Conservation (phyloP, 1,140 invertebrate species). For the fruit fly (Drosophila melanogaster) region DNA sequence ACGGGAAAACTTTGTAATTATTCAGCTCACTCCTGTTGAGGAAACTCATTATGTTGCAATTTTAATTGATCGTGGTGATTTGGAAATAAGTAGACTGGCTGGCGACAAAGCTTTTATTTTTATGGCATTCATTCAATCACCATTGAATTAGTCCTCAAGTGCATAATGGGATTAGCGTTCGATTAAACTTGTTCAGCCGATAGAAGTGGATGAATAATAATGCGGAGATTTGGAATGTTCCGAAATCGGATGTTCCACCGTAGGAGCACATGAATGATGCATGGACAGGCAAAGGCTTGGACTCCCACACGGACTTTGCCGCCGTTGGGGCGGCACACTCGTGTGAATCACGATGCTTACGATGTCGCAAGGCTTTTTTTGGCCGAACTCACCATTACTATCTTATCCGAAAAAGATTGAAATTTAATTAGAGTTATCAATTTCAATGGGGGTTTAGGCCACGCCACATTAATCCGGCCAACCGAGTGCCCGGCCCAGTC, state of each 20-base stretch:
- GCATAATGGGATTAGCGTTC: constrained; percentile 17
- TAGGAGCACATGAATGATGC: constrained; percentile 35
- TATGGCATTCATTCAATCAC: not conserved
- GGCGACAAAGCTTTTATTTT: constrained; percentile 15
- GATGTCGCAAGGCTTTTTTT: constrained; percentile 28
- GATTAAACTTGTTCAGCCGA: constrained; percentile 9
- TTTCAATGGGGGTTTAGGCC: constrained; percentile 36
- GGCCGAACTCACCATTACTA: constrained; percentile 8
- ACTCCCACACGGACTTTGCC: constrained; percentile 31
- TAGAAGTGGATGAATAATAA: constrained; percentile 3
- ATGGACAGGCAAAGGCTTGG: constrained; percentile 21
- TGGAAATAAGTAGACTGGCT: constrained; percentile 5
- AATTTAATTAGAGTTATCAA: constrained; percentile 54
- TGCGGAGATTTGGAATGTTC: not conserved
- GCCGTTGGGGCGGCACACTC: constrained; percentile 20
- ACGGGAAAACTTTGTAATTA: not conserved
- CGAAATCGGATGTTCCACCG: constrained; percentile 25
- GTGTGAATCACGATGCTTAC: constrained; percentile 27
- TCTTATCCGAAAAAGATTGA: constrained; percentile 41
- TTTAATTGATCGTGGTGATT: not conserved
- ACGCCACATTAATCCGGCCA: constrained; percentile 22
- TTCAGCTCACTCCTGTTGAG: not conserved
- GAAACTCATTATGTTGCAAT: not conserved
- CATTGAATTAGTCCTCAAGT: constrained; percentile 7
- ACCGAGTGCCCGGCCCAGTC: constrained; percentile 39